These are phyloP conservation scores for Penaeus vannamei DNA, from an alignment of 1,140 invertebrate genomes.

Conservation along the genomic window DNA sequence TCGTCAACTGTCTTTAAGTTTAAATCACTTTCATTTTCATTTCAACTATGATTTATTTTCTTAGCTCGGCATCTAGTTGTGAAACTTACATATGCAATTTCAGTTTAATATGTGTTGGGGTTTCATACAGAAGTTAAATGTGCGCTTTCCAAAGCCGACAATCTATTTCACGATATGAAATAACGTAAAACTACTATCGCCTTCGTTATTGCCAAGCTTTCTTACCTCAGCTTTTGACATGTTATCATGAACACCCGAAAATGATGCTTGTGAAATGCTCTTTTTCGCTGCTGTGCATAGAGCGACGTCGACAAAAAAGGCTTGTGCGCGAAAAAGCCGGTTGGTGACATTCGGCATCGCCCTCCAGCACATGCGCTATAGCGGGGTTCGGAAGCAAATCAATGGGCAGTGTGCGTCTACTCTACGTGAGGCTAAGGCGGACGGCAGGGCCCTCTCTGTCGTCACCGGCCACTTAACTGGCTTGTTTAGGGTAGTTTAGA, in stretches of 20 bases:
- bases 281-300: too few relatives aligned
- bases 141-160: too few relatives aligned
- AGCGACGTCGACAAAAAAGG: neutral
- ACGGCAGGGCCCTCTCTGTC: constrained; percentile 49
- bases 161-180: too few relatives aligned
- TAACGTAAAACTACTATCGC: too few relatives aligned
- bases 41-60: neutral
- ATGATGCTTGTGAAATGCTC: neutral
- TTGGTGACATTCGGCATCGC: constrained; percentile 45
- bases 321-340: constrained; percentile 49
- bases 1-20: constrained; percentile 2
- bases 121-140: too few relatives aligned
- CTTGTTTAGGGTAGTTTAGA: constrained; percentile 40
- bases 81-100: too few relatives aligned
- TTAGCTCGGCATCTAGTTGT: neutral
- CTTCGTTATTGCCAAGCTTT: too few relatives aligned
- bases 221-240: neutral
- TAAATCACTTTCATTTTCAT: constrained; percentile 10
- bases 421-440: constrained; percentile 60
- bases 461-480: constrained; percentile 54
- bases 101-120: too few relatives aligned
- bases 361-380: constrained; percentile 56
- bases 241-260: neutral
- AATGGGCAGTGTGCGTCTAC: constrained; percentile 64
- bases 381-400: constrained; percentile 51